Evolutionary conservation across 1,140 invertebrate species (phyloP), one percentile per base, ranked within the genome.

Genomic region (Drosophila subobscura): DNA sequence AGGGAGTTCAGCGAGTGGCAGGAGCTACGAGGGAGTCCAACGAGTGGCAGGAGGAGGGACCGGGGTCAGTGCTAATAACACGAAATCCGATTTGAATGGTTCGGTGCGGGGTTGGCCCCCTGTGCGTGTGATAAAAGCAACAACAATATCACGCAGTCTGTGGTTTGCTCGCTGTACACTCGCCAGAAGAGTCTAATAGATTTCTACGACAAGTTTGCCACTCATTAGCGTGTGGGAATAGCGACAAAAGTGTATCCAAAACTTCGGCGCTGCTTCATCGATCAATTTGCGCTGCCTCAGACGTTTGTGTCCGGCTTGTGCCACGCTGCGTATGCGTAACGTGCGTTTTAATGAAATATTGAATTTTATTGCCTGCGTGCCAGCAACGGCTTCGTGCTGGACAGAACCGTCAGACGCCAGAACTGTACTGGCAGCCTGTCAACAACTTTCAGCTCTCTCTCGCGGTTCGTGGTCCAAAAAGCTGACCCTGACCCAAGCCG

Each of bases 301-400:
- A 8, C 5, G 29, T 20, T 37, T 40, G 16, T 23, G 46, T 3
- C n/a, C n/a, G 56, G 23, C 44, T 27, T 20, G 51, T 71, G 73
- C 45, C 70, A 86, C 81, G 83, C 78, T 74, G 81, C 81, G 81
- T 86, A 86, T 86, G 81, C 81, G 81, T 86, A 89, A 85, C 85
- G 76, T 90, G 86, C 86, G 78, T 79, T 90, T 86, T 90, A 90
- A 90, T 90, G 86, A 90, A 90, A 90, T 90, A 90, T 90, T 90
- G 80, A 90, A 90, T 90, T 90, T 90, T 90, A 90, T 90, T 90
- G 86, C 81, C 81, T 90, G 86, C 86, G 86, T 90, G 86, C 80
- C 86, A 83, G 79, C 73, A 79, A 83, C 79, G 77, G 70, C 58
- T 20, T 20, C 16, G 16, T 20, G 16, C 47, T 27, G 33, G 27